Evolutionary conservation across 2,888 invertebrate genomes (phyloP), one percentile per base, ranked within the genome.

Genomic region (Diadegma fenestrale): DNA sequence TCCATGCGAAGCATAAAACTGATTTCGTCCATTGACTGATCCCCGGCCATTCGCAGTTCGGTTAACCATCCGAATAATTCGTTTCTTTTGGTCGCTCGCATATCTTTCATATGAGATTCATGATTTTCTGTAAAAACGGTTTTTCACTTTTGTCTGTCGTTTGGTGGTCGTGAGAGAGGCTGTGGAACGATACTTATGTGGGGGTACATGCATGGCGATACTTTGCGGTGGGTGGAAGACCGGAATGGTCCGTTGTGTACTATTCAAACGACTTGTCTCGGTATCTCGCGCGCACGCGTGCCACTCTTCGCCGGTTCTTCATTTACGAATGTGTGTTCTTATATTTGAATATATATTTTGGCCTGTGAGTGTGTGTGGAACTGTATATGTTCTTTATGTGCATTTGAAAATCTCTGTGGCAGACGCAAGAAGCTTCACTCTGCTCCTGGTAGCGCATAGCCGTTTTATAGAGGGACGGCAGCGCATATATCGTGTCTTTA

Each of bases 401-500:
- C 17, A 69, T 82, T 72, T 73, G 48, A 77, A 33, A 43, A 48
- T 45, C 64, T 68, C 79, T 76, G 58, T 68, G 61, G 77, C 63
- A 37, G 41, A 71, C 64, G 63, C 64, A 64, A 77, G 69, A 87
- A 90, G 89, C 89, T 89, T 77, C 84, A 87, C 89, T 87, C 90
- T n/a, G n/a, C n/a, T 88, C 87, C 87, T 88, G 89, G 87, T 89
- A 89, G 87, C 87, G 89, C 89, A 88, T 30, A 63, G 68, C 84
- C 85, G 73, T 82, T 91, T 90, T 90, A 90, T 91, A 91, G 89
- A 91, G 81, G 76, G 75, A 77, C 89, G 91, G 37, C 37, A 37
- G 87, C 90, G 87, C 90, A 91, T 91, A 89, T 91, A 91, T 92
- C 73, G 80, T 58, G 91, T 92, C 92, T 93, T 93, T 93, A 93